These are phyloP conservation scores for Probaryconus sp. DNA, from an alignment of 1,140 invertebrate species.

Conservation along the genomic window DNA sequence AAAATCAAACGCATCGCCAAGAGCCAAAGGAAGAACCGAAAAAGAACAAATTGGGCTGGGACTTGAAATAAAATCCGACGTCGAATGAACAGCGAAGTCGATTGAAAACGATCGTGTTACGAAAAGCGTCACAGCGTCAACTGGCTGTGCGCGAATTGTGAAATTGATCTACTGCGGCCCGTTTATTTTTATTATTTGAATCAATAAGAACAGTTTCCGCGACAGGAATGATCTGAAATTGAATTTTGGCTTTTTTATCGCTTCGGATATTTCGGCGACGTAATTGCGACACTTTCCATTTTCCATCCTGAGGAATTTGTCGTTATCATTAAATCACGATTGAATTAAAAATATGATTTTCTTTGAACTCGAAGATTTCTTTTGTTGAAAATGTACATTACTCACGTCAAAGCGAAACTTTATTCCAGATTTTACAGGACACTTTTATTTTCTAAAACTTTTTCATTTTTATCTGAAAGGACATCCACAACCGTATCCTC, in stretches of 20 bases:
- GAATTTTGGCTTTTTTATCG: slow-evolving; percentile 3
- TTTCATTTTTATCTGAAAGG: too few species aligned
- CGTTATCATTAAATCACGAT: too few species aligned
- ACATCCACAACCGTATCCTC: too few species aligned
- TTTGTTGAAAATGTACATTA: too few species aligned
- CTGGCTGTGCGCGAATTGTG: slow-evolving; percentile 39
- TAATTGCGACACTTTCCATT: too few species aligned
- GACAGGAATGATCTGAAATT: slow-evolving; percentile 11
- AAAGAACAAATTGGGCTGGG: slow-evolving; percentile 46
- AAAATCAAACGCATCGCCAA: slow-evolving; percentile 51
- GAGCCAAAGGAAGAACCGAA: slow-evolving; percentile 28
- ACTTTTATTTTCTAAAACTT: too few species aligned
- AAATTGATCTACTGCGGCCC: slow-evolving; percentile 35
- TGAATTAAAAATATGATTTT: too few species aligned
- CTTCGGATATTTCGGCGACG: too few species aligned
- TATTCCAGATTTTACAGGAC: too few species aligned
- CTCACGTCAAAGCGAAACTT: too few species aligned
- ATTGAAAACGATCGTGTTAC: slow-evolving; percentile 50
- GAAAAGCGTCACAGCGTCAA: slow-evolving; percentile 44
- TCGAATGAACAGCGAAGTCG: slow-evolving; percentile 50
- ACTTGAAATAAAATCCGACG: slow-evolving; percentile 52
- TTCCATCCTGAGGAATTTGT: too few species aligned
- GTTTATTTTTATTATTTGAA: slow-evolving; percentile 49
- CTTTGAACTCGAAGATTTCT: too few species aligned
- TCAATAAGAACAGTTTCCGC: slow-evolving; percentile 34